Conservation (phyloP, 2,797 vertebrate genomes). For the Aplochiton taeniatus region DNA sequence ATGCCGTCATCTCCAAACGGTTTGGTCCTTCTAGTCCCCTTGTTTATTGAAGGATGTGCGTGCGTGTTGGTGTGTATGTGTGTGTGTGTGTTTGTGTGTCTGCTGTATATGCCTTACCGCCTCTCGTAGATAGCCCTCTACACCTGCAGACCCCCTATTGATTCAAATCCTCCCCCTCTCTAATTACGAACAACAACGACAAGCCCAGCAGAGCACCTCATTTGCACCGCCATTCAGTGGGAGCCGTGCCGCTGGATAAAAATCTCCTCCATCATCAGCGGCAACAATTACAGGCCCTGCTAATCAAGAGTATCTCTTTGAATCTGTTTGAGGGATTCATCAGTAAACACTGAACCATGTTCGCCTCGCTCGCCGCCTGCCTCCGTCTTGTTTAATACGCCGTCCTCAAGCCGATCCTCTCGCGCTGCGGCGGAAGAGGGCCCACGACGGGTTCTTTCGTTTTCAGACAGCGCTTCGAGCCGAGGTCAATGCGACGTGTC, state of each 20-base stretch:
- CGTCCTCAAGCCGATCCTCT: too few relatives aligned
- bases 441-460: too few relatives aligned
- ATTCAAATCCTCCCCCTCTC: conserved; percentile 56
- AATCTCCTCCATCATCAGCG: conserved; percentile 36
- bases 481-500: conserved; percentile 13
- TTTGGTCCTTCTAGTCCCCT: conserved; percentile 26
- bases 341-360: neutral
- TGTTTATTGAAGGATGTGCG: conserved; percentile 15
- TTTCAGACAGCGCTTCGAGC: neutral
- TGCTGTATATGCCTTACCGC: conserved; percentile 41
- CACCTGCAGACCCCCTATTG: conserved; percentile 57
- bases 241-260: conserved; percentile 21
- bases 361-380: neutral
- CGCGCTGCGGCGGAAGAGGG: too few relatives aligned
- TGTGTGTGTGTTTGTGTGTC: conserved; percentile 23
- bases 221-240: conserved; percentile 33
- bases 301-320: conserved; percentile 41
- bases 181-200: conserved; percentile 55
- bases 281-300: conserved; percentile 35
- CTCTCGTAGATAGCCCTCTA: conserved; percentile 36
- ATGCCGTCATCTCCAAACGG: conserved; percentile 39
- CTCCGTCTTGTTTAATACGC: neutral
- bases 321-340: conserved; percentile 14
- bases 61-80: conserved; percentile 34
- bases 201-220: conserved; percentile 25